Conservation (phyloP, 2,888 invertebrate species). For the Synanthedon tipuliformis region DNA sequence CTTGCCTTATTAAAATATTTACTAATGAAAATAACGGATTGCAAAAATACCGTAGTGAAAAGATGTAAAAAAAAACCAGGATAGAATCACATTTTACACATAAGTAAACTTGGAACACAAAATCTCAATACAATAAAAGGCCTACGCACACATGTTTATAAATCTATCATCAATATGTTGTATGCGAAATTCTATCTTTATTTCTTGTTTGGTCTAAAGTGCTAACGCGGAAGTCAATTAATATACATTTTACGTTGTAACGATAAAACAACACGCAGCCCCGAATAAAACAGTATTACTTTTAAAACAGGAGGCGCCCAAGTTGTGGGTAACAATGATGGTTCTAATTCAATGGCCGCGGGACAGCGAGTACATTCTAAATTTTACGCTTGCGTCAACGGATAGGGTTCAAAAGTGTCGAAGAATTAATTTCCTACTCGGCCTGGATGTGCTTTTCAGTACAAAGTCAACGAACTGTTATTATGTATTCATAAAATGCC, state of each 20-base stretch:
- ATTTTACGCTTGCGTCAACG: constrained; percentile 16
- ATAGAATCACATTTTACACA: too few species aligned
- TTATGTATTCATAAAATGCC: too few species aligned
- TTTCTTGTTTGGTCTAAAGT: neutral
- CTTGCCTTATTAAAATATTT: too few species aligned
- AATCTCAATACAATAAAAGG: too few species aligned
- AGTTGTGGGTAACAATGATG: constrained; percentile 11
- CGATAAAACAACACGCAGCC: neutral
- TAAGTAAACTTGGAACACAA: neutral
- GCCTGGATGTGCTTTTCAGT: neutral
- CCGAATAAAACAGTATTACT: neutral
- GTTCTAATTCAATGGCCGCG: constrained; percentile 18
- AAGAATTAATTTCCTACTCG: constrained; percentile 1
- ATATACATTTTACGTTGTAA: neutral
- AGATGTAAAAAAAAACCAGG: too few species aligned
- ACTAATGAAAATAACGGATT: too few species aligned
- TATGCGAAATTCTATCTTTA: too few species aligned
- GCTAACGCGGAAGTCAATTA: neutral
- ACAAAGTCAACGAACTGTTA: neutral
- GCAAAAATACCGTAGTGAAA: too few species aligned
- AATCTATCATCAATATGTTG: too few species aligned
- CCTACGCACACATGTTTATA: too few species aligned
- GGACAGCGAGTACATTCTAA: constrained; percentile 9
- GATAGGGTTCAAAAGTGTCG: constrained; percentile 10
- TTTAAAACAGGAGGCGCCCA: constrained; percentile 2